These are phyloP conservation scores for Cyprinella venusta DNA, from an alignment of 2,797 vertebrate species.

Conservation along the genomic window DNA sequence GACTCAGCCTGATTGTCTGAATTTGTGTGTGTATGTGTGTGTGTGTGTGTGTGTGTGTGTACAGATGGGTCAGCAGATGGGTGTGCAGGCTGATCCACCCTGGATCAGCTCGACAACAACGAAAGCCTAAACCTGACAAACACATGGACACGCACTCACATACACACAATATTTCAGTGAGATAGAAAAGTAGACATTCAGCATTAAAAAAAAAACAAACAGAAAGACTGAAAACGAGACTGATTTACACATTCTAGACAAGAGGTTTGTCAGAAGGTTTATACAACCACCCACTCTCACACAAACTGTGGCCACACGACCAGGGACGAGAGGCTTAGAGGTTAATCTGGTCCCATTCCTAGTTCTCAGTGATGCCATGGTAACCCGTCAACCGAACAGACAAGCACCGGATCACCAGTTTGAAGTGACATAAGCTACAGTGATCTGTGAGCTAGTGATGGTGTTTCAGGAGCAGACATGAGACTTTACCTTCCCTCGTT, in stretches of 20 bases:
- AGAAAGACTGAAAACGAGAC: not conserved
- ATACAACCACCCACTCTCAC: not conserved
- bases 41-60: conserved; percentile 50
- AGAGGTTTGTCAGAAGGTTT: not conserved
- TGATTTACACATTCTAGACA: not conserved
- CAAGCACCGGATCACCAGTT: conserved; percentile 36
- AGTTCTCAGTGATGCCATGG: conserved; percentile 24
- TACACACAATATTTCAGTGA: conserved; percentile 7
- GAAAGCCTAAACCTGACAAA: conserved; percentile 59
- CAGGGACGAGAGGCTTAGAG: conserved; percentile 51
- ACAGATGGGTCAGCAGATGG: conserved; percentile 96
- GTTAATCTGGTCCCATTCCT: conserved; percentile 46
- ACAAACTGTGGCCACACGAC: not conserved
- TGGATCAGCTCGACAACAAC: conserved; percentile 74
- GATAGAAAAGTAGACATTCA: conserved; percentile 12
- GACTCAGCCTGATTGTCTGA: conserved; percentile 69
- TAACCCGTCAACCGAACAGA: conserved; percentile 19
- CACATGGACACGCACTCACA: conserved; percentile 30
- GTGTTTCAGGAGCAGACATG: not conserved
- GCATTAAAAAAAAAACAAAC: not conserved
- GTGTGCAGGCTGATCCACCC: conserved; percentile 77
- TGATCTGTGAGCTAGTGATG: conserved; percentile 7
- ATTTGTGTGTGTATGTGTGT: conserved; percentile 40
- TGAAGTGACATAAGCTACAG: conserved; percentile 15
- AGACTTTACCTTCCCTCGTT: conserved; percentile 93